Percentiles rank a stretch among this genome's conserved stretches.
phyloP scores from a whole-genome alignment of 2,797 vertebrate species.

The Philypnodon macrostomus region DNA sequence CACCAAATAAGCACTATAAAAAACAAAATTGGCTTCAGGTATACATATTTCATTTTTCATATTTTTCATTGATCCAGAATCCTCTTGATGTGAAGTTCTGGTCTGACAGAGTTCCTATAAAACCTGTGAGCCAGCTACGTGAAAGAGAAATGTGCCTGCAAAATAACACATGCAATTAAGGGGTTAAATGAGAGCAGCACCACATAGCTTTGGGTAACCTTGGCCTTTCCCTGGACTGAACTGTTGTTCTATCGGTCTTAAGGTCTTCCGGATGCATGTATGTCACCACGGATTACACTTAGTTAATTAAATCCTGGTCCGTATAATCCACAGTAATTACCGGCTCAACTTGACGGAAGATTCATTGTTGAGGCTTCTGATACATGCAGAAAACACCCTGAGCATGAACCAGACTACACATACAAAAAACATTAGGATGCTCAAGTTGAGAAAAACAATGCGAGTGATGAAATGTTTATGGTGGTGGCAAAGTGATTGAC shows the following conservation, averaged over 20 bases:
- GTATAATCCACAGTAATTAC: constrained; percentile 66
- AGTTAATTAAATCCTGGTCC: constrained; percentile 48
- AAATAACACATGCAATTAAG: constrained; percentile 24
- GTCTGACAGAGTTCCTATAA: constrained; percentile 11
- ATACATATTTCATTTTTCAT: no score
- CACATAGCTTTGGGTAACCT: constrained; percentile 55
- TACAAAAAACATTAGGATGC: no score
- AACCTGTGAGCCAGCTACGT: constrained; percentile 15
- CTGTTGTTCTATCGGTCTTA: constrained; percentile 71
- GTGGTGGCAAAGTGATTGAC: no score
- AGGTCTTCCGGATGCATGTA: constrained; percentile 51
- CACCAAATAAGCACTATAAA: background rate
- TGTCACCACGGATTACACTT: constrained; percentile 69
- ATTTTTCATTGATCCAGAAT: constrained; percentile 33
- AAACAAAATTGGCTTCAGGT: no score
- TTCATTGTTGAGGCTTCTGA: background rate
- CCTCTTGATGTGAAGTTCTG: constrained; percentile 32
- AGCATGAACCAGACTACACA: no score
- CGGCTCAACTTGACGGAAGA: background rate
- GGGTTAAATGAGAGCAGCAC: constrained; percentile 57
- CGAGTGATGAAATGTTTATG: no score
- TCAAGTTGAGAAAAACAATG: no score
- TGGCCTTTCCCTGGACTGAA: constrained; percentile 61
- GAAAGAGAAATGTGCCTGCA: constrained; percentile 7
- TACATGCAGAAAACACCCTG: background rate